Percentiles rank a stretch among this genome's conserved stretches.
phyloP scores from a whole-genome alignment of 2,113 vertebrate genomes.

The Paramormyrops kingsleyae region DNA sequence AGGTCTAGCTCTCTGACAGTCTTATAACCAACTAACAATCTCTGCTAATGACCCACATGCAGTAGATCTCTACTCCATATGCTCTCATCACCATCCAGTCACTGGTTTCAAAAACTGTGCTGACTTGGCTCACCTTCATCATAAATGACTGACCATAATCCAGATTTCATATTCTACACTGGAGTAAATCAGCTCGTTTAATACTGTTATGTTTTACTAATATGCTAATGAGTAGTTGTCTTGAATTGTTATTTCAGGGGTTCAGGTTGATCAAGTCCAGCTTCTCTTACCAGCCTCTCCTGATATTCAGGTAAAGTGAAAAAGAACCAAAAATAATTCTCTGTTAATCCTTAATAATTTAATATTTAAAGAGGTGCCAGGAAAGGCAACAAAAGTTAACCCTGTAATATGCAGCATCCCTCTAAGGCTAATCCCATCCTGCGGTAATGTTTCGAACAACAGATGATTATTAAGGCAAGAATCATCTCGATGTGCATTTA shows the following conservation, averaged over 20 bases:
- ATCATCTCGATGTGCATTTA: neutral
- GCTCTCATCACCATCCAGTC: neutral
- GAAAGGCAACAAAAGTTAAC: neutral
- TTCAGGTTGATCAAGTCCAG: neutral
- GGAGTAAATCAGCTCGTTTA: neutral
- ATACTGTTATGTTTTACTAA: neutral
- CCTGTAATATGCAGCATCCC: neutral
- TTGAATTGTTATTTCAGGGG: neutral
- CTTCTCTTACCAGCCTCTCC: neutral
- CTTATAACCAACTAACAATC: neutral
- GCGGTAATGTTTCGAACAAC: neutral
- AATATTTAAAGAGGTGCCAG: neutral
- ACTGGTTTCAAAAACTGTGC: neutral
- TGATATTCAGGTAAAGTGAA: neutral
- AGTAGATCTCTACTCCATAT: neutral
- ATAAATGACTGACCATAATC: neutral
- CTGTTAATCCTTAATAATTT: neutral
- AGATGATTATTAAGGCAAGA: neutral
- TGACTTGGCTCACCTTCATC: neutral
- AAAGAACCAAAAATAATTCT: neutral
- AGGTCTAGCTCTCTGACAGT: neutral
- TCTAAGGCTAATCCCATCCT: neutral
- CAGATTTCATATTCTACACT: neutral
- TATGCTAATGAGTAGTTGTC: neutral
- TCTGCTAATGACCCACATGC: neutral